Evolutionary conservation across 2,113 vertebrate genomes (phyloP).

Genomic region (Thalassoma bifasciatum): DNA sequence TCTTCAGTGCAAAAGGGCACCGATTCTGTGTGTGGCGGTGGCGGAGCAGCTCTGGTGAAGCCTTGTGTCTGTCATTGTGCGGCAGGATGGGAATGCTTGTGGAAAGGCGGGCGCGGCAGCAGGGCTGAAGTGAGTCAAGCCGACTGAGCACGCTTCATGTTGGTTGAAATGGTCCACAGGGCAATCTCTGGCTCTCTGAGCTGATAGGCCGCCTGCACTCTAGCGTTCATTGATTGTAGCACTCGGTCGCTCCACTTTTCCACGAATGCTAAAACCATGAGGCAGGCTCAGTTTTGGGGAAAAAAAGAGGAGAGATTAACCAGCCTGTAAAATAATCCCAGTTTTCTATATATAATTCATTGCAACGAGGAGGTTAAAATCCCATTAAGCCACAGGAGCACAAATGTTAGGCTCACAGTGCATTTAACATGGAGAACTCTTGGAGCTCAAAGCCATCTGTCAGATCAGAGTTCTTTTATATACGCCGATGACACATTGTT

Average conservation of each 20-base stretch:
- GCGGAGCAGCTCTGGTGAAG: constrained; percentile 59
- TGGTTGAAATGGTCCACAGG: constrained; percentile 78
- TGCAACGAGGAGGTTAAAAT: constrained; percentile 78
- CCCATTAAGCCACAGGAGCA: constrained; percentile 72
- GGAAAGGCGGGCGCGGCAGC: constrained; percentile 64
- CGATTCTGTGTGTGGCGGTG: constrained; percentile 28
- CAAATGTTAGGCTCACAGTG: constrained; percentile 59
- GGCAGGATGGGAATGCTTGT: constrained; percentile 65
- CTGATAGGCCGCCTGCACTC: constrained; percentile 80
- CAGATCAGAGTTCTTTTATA: constrained; percentile 71
- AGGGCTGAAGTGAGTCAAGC: constrained; percentile 77
- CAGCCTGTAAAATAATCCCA: constrained; percentile 78
- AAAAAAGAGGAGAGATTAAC: constrained; percentile 68
- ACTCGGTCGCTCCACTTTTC: constrained; percentile 73
- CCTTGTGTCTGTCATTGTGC: constrained; percentile 58
- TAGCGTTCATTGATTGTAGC: constrained; percentile 76
- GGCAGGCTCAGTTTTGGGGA: constrained; percentile 68
- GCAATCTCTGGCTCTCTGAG: constrained; percentile 73
- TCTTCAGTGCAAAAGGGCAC: constrained; percentile 52
- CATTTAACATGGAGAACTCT: constrained; percentile 68
- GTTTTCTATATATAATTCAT: constrained; percentile 76
- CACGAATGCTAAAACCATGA: constrained; percentile 74
- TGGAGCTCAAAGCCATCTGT: constrained; percentile 77
- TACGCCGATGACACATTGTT: constrained; percentile 79
- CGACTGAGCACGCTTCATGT: constrained; percentile 74